Evolutionary conservation across 2,888 invertebrate genomes (phyloP).

Genomic region (Dasypogon diadema): DNA sequence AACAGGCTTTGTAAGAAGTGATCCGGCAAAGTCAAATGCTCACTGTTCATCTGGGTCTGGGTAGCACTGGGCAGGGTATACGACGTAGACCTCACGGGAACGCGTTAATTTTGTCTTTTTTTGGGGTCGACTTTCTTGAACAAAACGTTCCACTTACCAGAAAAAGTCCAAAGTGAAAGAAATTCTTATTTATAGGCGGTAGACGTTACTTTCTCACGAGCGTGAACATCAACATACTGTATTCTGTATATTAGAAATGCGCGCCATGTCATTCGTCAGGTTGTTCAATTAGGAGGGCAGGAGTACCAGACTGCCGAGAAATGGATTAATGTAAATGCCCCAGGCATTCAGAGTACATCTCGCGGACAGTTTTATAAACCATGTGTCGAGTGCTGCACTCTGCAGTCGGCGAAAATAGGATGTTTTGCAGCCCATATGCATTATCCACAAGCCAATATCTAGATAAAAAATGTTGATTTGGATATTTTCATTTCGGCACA

Average conservation of each 20-base stretch:
- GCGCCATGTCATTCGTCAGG: slow-evolving; percentile 28
- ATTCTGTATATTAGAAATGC: slow-evolving; percentile 39
- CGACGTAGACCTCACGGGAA: slow-evolving; percentile 11
- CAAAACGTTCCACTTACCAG: background rate
- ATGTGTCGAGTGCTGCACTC: too few species aligned
- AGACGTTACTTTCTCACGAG: slow-evolving; percentile 36
- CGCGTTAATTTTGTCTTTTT: slow-evolving; percentile 13
- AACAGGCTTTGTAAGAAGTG: background rate
- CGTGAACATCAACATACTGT: background rate
- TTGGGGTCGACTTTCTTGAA: slow-evolving; percentile 2
- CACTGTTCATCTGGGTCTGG: slow-evolving; percentile 8
- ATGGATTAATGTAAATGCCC: slow-evolving; percentile 2
- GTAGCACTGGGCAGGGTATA: too few species aligned
- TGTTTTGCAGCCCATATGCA: background rate
- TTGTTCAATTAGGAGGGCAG: slow-evolving; percentile 27
- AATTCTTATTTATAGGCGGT: slow-evolving; percentile 14
- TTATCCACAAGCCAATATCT: background rate
- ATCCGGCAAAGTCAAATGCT: slow-evolving; percentile 34
- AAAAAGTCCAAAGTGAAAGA: background rate
- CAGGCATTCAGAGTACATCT: background rate
- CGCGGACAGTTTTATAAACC: slow-evolving; percentile 30
- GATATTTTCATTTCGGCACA: too few species aligned
- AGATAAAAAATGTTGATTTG: too few species aligned
- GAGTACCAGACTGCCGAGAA: slow-evolving; percentile 2
- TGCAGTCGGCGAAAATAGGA: background rate